Base-by-base conservation (phyloP, 2,888 invertebrate species). In the Drosophila nigritarsus region DNA sequence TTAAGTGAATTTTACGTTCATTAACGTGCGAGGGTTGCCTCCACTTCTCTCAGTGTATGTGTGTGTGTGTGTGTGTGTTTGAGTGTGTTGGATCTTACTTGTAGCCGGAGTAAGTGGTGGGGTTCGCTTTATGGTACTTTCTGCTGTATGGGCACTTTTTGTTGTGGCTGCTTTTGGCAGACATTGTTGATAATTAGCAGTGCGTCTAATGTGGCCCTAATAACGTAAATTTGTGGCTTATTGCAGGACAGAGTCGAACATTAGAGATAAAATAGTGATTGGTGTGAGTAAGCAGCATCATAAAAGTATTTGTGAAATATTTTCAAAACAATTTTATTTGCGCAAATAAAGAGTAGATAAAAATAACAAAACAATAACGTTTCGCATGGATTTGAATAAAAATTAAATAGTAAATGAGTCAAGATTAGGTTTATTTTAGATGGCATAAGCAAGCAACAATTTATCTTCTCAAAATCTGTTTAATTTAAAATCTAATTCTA, bases 1-100 rank as follows among this genome's bases (percentile, higher is more conserved):
- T 91, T 91, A 91, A 91, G 90, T 87, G 92, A 86, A 91, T 91
- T 91, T 92, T 87, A 91, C 91, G 91, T 91, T 92, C 91, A 92
- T 91, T 92, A 91, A 91, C 87, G 87, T 82, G 82, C 80, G 83
- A 89, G 85, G 84, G 84, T 81, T 77, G 84, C 56, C 45, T 45
- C 54, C 42, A 24, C 8, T 58, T 60, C 69, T 51, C 49, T 30
- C 38, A 48, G 32, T 20, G n/a, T n/a, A n/a, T n/a, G n/a, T n/a
- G 24, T 42, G 64, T 70, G 36, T 53, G 18, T 34, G 36, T 42
- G 29, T 29, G 48, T 6, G 50, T 49, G 40, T 36, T 38, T 34
- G 20, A 7, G 65, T 51, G 56, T 65, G 36, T 49, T 27, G 27
- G 8, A 18, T 24, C 9, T 59, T 34, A 32, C 48, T 48, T 30